A percentile compares a stretch with the other conserved stretches of the same genome.
Evolutionary conservation across 92 coral and sea anemone species (phyloP).

Genomic region (Metridium senile): DNA sequence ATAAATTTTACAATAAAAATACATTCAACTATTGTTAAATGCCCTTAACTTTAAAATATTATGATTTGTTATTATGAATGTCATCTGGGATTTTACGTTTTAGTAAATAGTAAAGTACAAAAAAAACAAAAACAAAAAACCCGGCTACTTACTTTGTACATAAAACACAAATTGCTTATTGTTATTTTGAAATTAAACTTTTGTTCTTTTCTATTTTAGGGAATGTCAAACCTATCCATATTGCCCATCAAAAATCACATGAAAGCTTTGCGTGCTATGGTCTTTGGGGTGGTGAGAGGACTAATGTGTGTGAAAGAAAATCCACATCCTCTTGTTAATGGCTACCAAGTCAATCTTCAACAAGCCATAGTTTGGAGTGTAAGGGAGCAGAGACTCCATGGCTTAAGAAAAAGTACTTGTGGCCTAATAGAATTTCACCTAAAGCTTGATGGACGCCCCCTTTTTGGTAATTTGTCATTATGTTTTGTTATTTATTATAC

Average conservation of each 20-base stretch:
- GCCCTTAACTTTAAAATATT: too few relatives aligned
- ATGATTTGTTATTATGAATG: too few relatives aligned
- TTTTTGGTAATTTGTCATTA: constrained; percentile 23
- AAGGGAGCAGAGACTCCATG: constrained; percentile 34
- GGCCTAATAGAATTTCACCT: constrained; percentile 23
- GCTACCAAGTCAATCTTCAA: constrained; percentile 13
- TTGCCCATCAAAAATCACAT: constrained; percentile 42
- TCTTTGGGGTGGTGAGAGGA: constrained; percentile 5
- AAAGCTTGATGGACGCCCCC: constrained; percentile 39
- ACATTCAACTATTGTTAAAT: too few relatives aligned
- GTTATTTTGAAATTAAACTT: too few relatives aligned
- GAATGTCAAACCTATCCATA: constrained; percentile 5
- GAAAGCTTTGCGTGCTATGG: constrained; percentile 38
- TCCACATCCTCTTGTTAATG: constrained; percentile 12
- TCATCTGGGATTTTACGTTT: too few relatives aligned
- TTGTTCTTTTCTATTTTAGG: too few relatives aligned
- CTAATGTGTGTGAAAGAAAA: constrained; percentile 16
- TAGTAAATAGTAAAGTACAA: too few relatives aligned
- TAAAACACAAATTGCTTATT: too few relatives aligned
- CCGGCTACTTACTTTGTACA: too few relatives aligned
- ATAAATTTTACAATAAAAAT: too few relatives aligned
- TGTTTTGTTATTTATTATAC: too few relatives aligned
- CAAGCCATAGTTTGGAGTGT: constrained; percentile 27
- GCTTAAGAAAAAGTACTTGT: not conserved
- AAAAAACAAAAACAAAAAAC: too few relatives aligned